Evolutionary conservation across 2,797 vertebrate species (phyloP).

Genomic region (Myoxocephalus aenaeus): DNA sequence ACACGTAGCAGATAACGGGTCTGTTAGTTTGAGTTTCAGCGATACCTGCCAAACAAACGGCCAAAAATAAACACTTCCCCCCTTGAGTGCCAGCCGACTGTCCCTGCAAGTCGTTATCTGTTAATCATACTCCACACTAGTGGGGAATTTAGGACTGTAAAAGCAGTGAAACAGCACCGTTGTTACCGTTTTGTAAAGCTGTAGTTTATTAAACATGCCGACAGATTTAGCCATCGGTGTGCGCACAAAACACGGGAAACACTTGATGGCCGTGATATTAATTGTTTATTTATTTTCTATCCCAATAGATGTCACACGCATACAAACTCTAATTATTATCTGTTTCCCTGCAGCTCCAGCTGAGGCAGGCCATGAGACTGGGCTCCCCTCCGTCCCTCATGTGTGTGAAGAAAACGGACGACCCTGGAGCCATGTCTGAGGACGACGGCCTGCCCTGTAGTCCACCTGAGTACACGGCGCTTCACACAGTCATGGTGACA

Average conservation of each 20-base stretch:
- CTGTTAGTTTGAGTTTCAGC: slow-evolving; percentile 68
- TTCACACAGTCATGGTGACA: slow-evolving; percentile 69
- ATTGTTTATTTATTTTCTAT: not conserved
- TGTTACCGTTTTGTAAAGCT: slow-evolving; percentile 2
- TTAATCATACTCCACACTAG: slow-evolving; percentile 42
- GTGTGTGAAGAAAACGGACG: slow-evolving; percentile 82
- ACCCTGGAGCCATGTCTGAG: slow-evolving; percentile 83
- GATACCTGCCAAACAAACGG: slow-evolving; percentile 36
- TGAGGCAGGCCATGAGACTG: slow-evolving; percentile 85
- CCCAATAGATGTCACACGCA: not conserved
- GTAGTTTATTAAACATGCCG: slow-evolving; percentile 8
- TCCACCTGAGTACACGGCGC: slow-evolving; percentile 83
- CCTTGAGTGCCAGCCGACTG: slow-evolving; percentile 4
- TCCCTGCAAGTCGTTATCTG: slow-evolving; percentile 28
- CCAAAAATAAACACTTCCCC: slow-evolving; percentile 17
- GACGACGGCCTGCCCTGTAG: slow-evolving; percentile 87
- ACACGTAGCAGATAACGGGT: slow-evolving; percentile 56
- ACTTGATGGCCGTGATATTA: not conserved
- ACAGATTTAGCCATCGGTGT: no score
- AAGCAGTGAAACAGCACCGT: not conserved
- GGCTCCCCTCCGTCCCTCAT: slow-evolving; percentile 84
- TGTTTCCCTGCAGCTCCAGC: slow-evolving; percentile 72
- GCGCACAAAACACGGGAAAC: slow-evolving; percentile 3
- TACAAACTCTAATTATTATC: not conserved
- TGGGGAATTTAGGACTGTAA: not conserved